phyloP scores from a whole-genome alignment of 2,888 invertebrate species.

The Galerucella calmariensis region DNA sequence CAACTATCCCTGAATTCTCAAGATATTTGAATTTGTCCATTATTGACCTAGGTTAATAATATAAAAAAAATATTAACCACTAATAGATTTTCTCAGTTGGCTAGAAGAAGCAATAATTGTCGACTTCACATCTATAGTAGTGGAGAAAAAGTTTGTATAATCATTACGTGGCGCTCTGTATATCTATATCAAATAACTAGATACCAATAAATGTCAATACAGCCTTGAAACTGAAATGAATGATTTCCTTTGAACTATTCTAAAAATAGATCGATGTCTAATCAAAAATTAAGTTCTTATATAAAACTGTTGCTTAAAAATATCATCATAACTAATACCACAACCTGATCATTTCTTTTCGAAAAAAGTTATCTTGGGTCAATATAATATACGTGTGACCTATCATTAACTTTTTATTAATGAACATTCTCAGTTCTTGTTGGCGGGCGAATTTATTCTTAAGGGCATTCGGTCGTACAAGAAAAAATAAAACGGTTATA shows the following conservation, averaged over 20 bases:
- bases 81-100: too few species aligned
- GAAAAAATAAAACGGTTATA: neutral
- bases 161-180: neutral
- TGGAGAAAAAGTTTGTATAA: too few species aligned
- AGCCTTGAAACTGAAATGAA: conserved; percentile 6
- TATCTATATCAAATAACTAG: conserved; percentile 7
- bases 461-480: conserved; percentile 18
- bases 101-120: too few species aligned
- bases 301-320: conserved; percentile 9
- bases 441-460: conserved; percentile 16
- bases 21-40: too few species aligned
- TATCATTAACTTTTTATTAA: conserved; percentile 34
- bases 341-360: conserved; percentile 14
- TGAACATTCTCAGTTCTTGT: conserved; percentile 25
- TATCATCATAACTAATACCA: conserved; percentile 15
- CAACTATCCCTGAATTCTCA: too few species aligned
- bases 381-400: conserved; percentile 32
- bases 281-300: conserved; percentile 22
- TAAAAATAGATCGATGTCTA: conserved; percentile 6
- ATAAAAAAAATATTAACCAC: too few species aligned
- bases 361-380: conserved; percentile 25
- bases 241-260: conserved; percentile 1
- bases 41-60: too few species aligned
- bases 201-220: conserved; percentile 17
- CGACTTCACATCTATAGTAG: too few species aligned